Base-by-base conservation (phyloP, 30 jellyfish, hydroid and myxozoan species). In the Pelagia noctiluca region DNA sequence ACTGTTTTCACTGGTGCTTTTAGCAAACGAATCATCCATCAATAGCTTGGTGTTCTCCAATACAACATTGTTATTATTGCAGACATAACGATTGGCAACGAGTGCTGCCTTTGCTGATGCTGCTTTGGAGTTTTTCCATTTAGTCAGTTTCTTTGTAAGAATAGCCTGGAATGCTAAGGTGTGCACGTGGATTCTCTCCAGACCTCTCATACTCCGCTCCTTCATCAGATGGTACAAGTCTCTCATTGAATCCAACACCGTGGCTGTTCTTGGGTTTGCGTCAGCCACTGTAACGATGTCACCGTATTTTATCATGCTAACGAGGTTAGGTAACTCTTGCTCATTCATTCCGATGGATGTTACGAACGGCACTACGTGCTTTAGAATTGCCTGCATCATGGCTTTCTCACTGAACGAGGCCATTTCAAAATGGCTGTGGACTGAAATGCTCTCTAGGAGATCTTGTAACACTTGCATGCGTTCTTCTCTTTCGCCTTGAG, bases 21-120 rank as follows among this genome's bases (percentile, higher is more conserved):
- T 46, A 0, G 98, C 86, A 82, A 92, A 92, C 31, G 98, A 92
- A 32, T 92, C 98, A 81, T 92, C 98, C 98, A 92, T 92, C 38
- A 92, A 23, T 29, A 92, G 48, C 53, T 80, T 79, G 12, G 98
- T 96, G 30, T 92, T 92, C 13, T 75, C 24, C 8, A 61, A 42
- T 74, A 78, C 81, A 3, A 92, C 62, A 16, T 86, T 89, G 8
- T 92, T 63, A 23, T 26, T 63, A 32, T 96, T 92, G 64, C 98
- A 92, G 34, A 86, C 84, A 54, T 92, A 96, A 10, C 98, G 57
- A 64, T 83, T 70, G 1, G 96, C 98, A 38, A 84, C 95, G 18
- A 92, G 77, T n/a, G 98, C 85, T 50, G 98, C 98, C 61, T 87
- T 92, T n/a, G 98, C 96, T 18, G 88, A 60, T 16, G 96, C 65